Conservation (phyloP, 1,140 invertebrate species). For the Drosophila jambulina region DNA sequence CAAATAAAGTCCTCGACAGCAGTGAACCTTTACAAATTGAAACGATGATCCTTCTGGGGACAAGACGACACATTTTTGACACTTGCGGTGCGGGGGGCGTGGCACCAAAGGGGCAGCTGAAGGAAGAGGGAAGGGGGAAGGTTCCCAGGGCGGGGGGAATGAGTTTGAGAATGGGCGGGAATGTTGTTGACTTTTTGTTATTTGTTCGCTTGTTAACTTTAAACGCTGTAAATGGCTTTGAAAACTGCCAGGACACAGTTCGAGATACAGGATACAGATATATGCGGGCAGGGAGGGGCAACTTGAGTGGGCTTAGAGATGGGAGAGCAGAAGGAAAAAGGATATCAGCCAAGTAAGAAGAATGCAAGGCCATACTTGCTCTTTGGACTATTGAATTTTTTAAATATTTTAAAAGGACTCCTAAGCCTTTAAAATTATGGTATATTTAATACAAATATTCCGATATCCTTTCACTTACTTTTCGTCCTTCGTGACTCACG, state of each 20-base stretch:
- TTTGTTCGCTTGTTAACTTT: constrained; percentile 83
- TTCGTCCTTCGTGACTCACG: constrained; percentile 24
- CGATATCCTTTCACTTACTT: too few relatives aligned
- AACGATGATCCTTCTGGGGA: constrained; percentile 65
- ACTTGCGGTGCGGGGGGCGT: constrained; percentile 33
- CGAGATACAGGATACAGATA: constrained; percentile 11
- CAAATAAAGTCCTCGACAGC: constrained; percentile 59
- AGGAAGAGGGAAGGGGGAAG: not conserved
- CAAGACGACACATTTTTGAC: constrained; percentile 54
- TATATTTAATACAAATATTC: not conserved
- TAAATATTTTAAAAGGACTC: not conserved
- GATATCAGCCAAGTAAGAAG: not conserved
- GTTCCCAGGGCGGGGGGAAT: not conserved
- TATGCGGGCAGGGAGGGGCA: too few relatives aligned
- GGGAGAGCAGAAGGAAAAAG: not conserved
- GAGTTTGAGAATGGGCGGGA: constrained; percentile 26
- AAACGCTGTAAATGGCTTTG: constrained; percentile 82
- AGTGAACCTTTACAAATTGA: constrained; percentile 73
- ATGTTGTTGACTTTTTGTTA: constrained; percentile 80
- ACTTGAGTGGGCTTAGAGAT: constrained; percentile 17
- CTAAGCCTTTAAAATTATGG: not conserved
- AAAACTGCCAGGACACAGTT: constrained; percentile 68
- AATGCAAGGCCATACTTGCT: not conserved
- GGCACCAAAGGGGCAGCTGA: not conserved
- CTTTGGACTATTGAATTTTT: too few relatives aligned